phyloP scores from a whole-genome alignment of 2,113 vertebrate species.

The Fregetta grallaria region DNA sequence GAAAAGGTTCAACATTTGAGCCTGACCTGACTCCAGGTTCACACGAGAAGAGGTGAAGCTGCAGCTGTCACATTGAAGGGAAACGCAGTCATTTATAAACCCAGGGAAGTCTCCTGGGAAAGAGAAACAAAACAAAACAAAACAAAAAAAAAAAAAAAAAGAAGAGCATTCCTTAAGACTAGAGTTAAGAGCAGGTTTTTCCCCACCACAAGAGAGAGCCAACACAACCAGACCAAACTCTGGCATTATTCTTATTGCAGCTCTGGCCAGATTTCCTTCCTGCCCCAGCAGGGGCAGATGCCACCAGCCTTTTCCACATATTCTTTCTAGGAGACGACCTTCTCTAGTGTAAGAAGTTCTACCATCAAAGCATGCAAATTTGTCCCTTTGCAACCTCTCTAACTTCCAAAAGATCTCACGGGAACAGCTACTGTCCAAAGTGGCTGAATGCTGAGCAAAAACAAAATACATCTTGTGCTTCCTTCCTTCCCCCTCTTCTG shows the following conservation, averaged over 20 bases:
- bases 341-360: background rate
- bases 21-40: conserved; percentile 56
- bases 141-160: background rate
- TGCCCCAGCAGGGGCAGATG: background rate
- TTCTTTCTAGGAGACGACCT: background rate
- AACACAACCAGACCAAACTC: background rate
- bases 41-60: conserved; percentile 54
- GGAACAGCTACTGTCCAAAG: background rate
- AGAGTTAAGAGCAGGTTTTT: conserved; percentile 7
- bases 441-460: background rate
- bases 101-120: background rate
- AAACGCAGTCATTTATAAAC: conserved; percentile 25
- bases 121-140: background rate
- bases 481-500: background rate
- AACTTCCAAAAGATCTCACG: background rate
- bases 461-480: background rate
- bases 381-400: background rate
- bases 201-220: background rate
- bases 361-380: background rate
- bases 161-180: background rate
- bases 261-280: background rate
- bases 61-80: conserved; percentile 41
- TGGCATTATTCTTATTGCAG: background rate
- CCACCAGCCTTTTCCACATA: background rate
- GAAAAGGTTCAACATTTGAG: conserved; percentile 36